Percentiles rank a stretch among this genome's conserved stretches.
phyloP scores from a whole-genome alignment of 2,797 vertebrate genomes.

The Rousettus madagascariensis region DNA sequence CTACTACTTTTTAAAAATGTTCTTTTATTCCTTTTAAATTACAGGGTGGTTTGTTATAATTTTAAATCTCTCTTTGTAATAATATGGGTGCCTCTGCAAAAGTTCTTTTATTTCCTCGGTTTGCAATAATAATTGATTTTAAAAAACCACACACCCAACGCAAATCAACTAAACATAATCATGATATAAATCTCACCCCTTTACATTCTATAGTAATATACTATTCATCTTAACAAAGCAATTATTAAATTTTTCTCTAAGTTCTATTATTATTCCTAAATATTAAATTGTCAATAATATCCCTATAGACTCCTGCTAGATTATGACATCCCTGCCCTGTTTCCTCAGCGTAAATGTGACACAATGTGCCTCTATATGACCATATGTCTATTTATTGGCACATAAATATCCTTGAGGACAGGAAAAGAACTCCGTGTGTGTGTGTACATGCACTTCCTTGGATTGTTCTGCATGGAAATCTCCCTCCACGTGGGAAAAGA shows the following conservation, averaged over 20 bases:
- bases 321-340: not conserved
- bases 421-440: slow-evolving; percentile 26
- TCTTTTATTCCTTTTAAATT: slow-evolving; percentile 16
- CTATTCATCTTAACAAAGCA: slow-evolving; percentile 28
- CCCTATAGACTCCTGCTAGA: not conserved
- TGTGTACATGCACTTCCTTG: slow-evolving; percentile 58
- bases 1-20: not conserved
- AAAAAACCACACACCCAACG: not conserved
- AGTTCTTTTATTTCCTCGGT: not conserved
- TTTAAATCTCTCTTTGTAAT: not conserved
- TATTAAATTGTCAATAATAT: not conserved
- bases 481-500: slow-evolving; percentile 60
- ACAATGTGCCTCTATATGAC: not conserved
- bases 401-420: slow-evolving; percentile 48
- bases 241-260: slow-evolving; percentile 7
- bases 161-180: not conserved
- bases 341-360: not conserved
- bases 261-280: slow-evolving; percentile 11
- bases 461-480: slow-evolving; percentile 75
- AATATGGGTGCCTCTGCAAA: not conserved
- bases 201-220: not conserved
- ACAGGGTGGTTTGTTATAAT: not conserved
- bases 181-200: slow-evolving; percentile 2
- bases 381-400: slow-evolving; percentile 10
- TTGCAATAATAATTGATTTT: not conserved